These are phyloP conservation scores for Drosophila monieri DNA, from an alignment of 2,888 invertebrate species.

Conservation along the genomic window DNA sequence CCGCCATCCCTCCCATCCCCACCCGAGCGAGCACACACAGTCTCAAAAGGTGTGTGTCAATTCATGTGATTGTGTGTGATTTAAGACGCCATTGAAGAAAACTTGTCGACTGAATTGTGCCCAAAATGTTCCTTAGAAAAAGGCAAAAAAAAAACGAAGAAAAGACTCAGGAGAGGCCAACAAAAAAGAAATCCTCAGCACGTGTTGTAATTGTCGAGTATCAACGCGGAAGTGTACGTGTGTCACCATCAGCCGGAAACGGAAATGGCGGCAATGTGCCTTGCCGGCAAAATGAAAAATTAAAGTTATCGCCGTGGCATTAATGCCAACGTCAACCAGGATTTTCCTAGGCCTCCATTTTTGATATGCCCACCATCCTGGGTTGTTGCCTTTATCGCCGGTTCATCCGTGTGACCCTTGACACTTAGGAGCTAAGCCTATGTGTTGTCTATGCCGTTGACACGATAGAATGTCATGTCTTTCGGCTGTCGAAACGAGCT, in stretches of 20 bases:
- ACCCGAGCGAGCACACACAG: background rate
- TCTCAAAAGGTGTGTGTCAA: slow-evolving; percentile 16
- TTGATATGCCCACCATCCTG: slow-evolving; percentile 1
- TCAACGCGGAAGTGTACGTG: slow-evolving; percentile 46
- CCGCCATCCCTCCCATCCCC: background rate
- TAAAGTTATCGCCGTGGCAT: slow-evolving; percentile 63
- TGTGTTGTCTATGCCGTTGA: slow-evolving; percentile 23
- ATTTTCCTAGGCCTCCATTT: slow-evolving; percentile 12
- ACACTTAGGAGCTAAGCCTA: slow-evolving; percentile 21
- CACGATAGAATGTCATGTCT: slow-evolving; percentile 26
- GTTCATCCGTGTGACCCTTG: slow-evolving; percentile 26
- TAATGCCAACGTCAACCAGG: slow-evolving; percentile 50
- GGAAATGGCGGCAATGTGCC: slow-evolving; percentile 60
- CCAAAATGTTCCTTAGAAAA: slow-evolving; percentile 38
- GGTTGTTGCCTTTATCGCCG: slow-evolving; percentile 41
- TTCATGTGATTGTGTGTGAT: slow-evolving; percentile 33
- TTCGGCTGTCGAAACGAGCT: slow-evolving; percentile 25
- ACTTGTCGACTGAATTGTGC: slow-evolving; percentile 42
- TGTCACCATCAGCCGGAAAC: slow-evolving; percentile 56
- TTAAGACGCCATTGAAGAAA: slow-evolving; percentile 47
- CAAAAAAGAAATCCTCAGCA: slow-evolving; percentile 52
- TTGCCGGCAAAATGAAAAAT: slow-evolving; percentile 61
- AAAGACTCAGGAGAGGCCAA: slow-evolving; percentile 5
- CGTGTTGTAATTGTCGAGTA: slow-evolving; percentile 75
- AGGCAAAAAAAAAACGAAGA: slow-evolving; percentile 17